phyloP scores from a whole-genome alignment of 2,113 vertebrate genomes.

The Crypturellus undulatus region DNA sequence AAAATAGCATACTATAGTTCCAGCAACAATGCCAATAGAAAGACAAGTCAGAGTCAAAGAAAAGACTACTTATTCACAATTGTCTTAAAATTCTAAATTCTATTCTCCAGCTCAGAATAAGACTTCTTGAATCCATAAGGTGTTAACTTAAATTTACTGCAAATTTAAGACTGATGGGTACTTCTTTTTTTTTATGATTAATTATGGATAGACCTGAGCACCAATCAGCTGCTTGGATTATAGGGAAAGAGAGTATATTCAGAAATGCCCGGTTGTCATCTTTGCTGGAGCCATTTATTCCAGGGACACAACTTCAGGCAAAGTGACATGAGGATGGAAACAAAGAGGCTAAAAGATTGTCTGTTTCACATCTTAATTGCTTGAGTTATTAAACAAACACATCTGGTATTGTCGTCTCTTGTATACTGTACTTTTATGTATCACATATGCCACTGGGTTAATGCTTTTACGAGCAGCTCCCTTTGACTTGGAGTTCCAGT shows the following conservation, averaged over 20 bases:
- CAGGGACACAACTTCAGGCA: not conserved
- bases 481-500: not conserved
- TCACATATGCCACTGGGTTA: not conserved
- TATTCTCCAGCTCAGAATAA: not conserved
- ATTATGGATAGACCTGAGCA: not conserved
- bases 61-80: not conserved
- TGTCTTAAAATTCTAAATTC: not conserved
- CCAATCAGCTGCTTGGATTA: not conserved
- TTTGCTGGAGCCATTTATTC: not conserved
- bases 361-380: slow-evolving; percentile 54
- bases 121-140: not conserved
- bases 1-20: not conserved
- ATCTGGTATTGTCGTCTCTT: slow-evolving; percentile 42
- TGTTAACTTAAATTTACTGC: not conserved
- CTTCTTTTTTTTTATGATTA: slow-evolving; percentile 29
- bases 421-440: slow-evolving; percentile 30
- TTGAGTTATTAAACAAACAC: slow-evolving; percentile 58
- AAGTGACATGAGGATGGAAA: not conserved
- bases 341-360: slow-evolving; percentile 6
- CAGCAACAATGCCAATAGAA: not conserved
- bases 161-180: not conserved
- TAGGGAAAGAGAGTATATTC: not conserved
- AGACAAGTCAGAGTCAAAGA: not conserved
- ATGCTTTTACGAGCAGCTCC: not conserved
- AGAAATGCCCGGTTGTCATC: slow-evolving; percentile 22